Evolutionary conservation across 1,140 invertebrate genomes (phyloP).

Genomic region (Drosophila equinoxialis): DNA sequence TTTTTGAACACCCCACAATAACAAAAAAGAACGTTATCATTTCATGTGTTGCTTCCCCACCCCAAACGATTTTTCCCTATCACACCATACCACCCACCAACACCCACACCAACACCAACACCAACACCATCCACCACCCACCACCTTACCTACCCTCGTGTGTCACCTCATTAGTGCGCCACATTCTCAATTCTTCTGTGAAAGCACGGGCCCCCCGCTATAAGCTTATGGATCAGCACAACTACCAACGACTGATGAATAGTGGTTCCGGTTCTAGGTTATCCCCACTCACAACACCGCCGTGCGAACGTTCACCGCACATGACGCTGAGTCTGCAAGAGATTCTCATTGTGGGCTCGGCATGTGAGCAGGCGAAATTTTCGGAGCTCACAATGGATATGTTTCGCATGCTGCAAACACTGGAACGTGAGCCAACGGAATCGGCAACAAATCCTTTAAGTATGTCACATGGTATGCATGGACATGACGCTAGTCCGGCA

Average conservation of each 20-base stretch:
- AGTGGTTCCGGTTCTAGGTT: conserved; percentile 86
- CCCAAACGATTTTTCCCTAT: conserved; percentile 28
- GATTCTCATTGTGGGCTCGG: conserved; percentile 97
- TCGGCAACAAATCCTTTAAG: conserved; percentile 84
- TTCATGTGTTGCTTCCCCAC: conserved; percentile 59
- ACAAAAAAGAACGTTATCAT: conserved; percentile 52
- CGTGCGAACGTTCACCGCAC: conserved; percentile 92
- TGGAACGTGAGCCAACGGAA: conserved; percentile 95
- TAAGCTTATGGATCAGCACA: conserved; percentile 68
- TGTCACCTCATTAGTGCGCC: conserved; percentile 80
- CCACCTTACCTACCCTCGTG: conserved; percentile 31
- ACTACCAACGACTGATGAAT: conserved; percentile 82
- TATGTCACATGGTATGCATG: conserved; percentile 84
- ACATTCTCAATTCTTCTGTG: conserved; percentile 83
- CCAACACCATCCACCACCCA: conserved; percentile 6
- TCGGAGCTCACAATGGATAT: conserved; percentile 99
- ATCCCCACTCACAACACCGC: conserved; percentile 92
- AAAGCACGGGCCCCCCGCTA: conserved; percentile 83
- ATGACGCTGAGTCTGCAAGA: conserved; percentile 96
- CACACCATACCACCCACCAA: not conserved
- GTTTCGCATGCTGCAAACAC: conserved; percentile 97
- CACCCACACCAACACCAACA: conserved; percentile 12
- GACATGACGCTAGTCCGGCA: conserved; percentile 92
- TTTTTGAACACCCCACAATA: conserved; percentile 23
- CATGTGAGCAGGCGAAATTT: conserved; percentile 98